Evolutionary conservation across 2,113 vertebrate genomes (phyloP), one percentile per base, ranked within the genome.

Genomic region (Parus major): DNA sequence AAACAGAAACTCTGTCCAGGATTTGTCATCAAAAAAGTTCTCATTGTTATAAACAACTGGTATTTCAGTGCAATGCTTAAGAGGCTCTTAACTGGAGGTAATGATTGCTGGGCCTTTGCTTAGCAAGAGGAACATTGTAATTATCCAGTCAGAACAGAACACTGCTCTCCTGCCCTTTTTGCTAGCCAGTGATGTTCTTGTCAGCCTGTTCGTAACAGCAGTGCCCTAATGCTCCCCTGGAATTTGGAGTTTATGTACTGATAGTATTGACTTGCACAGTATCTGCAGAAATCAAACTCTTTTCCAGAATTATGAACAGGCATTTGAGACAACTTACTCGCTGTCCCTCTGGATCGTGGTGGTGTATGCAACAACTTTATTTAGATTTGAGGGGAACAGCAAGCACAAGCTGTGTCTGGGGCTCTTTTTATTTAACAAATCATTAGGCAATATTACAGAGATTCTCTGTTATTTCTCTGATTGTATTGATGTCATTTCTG

Each of bases 321-420:
- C 46, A 4, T 75, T 72, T 46, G 69, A 72, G 36, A 60, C 57
- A 24, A 4, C 12, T 82, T 76, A 28, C 27, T n/a, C 24, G 1
- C 15, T 36, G 23, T 55, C 35, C 46, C 41, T 84, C 33, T 65
- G 46, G 35, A 24, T 87, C 39, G 73, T 4, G 3, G n/a, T 79
- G 19, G 6, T 44, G 18, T 73, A 25, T 0, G 0, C 28, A 33
- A 24, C 0, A 4, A 28, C 47, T 68, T 66, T 15, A 9, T 61
- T 55, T 24, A 44, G 42, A 66, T 44, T 28, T 75, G 53, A 68
- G 39, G n/a, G 78, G 47, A 91, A 57, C 27, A 46, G 76, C 16
- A 47, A 52, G n/a, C 78, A 68, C 44, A 78, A 60, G 11, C 19
- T 49, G 7, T 20, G 6, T 78, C 55, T 79, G 16, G 27, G 59